phyloP scores from a whole-genome alignment of 2,113 vertebrate genomes.

The Monarcha castaneiventris region DNA sequence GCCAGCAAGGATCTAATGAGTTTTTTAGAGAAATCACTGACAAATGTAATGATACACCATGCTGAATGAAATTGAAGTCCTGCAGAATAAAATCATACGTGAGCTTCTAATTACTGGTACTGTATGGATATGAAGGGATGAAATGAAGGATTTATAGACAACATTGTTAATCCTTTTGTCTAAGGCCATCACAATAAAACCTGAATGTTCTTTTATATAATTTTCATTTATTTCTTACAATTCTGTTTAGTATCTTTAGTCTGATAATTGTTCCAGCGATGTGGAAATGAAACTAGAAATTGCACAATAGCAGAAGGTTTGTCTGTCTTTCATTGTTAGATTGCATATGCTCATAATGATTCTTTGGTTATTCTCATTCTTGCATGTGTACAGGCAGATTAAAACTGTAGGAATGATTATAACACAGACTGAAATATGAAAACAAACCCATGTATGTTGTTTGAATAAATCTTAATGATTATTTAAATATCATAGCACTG shows the following conservation, averaged over 20 bases:
- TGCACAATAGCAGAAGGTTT: background rate
- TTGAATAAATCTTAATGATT: background rate
- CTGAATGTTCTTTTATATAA: background rate
- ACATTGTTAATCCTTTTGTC: background rate
- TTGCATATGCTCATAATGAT: background rate
- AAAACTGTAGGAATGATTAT: background rate
- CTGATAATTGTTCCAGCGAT: background rate
- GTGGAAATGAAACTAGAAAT: background rate
- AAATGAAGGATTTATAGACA: background rate
- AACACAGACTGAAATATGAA: background rate
- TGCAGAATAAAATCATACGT: background rate
- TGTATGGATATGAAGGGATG: background rate
- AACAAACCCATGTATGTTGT: background rate
- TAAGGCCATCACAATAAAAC: background rate
- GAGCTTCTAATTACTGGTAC: background rate
- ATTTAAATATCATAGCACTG: background rate
- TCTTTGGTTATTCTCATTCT: background rate
- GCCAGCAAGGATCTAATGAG: conserved; percentile 87
- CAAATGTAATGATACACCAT: conserved; percentile 81
- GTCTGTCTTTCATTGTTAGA: background rate
- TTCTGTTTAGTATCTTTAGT: background rate
- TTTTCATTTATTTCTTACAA: background rate
- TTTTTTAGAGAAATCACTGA: conserved; percentile 86
- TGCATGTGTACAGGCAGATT: background rate
- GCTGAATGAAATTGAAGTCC: background rate